Percentiles rank a stretch among this genome's conserved stretches.
phyloP scores from a whole-genome alignment of 2,888 invertebrate genomes.

The Hypomecis punctinalis region DNA sequence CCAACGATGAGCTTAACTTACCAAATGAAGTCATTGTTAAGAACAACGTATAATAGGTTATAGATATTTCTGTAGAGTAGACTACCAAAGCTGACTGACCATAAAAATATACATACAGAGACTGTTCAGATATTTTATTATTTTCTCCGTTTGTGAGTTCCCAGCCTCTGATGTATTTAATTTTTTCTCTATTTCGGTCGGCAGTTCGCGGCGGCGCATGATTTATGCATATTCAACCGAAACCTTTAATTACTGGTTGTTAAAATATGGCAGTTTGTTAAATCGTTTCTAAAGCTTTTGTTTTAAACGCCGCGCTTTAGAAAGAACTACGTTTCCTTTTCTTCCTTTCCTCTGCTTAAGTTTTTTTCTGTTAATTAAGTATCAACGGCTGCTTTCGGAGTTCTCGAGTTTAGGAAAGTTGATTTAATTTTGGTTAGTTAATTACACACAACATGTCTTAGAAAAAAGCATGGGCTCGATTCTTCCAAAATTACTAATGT shows the following conservation, averaged over 20 bases:
- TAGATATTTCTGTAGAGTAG: too few relatives aligned
- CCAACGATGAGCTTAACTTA: too few relatives aligned
- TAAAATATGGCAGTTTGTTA: slow-evolving; percentile 86
- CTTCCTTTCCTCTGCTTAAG: slow-evolving; percentile 56
- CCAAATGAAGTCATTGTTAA: too few relatives aligned
- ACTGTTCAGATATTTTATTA: slow-evolving; percentile 22
- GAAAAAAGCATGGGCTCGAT: neutral
- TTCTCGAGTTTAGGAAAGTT: slow-evolving; percentile 12
- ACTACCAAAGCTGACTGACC: too few relatives aligned
- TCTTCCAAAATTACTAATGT: neutral
- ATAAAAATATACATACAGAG: too few relatives aligned
- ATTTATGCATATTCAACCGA: slow-evolving; percentile 84
- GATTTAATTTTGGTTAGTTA: slow-evolving; percentile 5
- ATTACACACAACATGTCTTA: neutral
- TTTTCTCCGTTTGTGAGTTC: slow-evolving; percentile 57
- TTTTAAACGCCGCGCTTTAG: slow-evolving; percentile 76
- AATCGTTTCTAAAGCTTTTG: slow-evolving; percentile 81
- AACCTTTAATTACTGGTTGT: slow-evolving; percentile 85
- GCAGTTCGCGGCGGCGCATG: slow-evolving; percentile 83
- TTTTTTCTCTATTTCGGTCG: slow-evolving; percentile 85
- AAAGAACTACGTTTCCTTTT: slow-evolving; percentile 65
- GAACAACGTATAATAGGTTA: too few relatives aligned
- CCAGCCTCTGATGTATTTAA: slow-evolving; percentile 79
- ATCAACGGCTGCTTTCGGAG: slow-evolving; percentile 24
- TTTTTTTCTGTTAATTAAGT: slow-evolving; percentile 53